Evolutionary conservation across 2,113 vertebrate genomes (phyloP).

Genomic region (Triplophysa siluroides): DNA sequence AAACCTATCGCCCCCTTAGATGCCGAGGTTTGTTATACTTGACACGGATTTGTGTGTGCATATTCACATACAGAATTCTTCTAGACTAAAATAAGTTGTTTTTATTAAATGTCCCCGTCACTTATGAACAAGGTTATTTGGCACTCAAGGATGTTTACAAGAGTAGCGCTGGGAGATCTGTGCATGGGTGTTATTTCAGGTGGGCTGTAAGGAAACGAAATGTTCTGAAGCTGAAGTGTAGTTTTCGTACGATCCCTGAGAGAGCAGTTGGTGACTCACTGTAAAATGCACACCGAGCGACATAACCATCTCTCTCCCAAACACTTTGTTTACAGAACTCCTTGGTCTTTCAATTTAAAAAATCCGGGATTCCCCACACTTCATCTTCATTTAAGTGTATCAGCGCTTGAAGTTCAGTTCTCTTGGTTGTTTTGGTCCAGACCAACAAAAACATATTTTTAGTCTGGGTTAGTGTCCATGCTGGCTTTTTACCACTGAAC

Average conservation of each 20-base stretch:
- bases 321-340: conserved; percentile 20
- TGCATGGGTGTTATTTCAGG: conserved; percentile 28
- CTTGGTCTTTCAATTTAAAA: neutral
- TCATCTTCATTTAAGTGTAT: neutral
- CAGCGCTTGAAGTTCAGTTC: too few relatives aligned
- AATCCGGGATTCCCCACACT: conserved; percentile 1
- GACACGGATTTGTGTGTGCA: neutral
- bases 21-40: neutral
- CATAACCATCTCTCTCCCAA: conserved; percentile 13
- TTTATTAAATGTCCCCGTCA: conserved; percentile 14
- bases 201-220: conserved; percentile 41
- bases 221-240: conserved; percentile 35
- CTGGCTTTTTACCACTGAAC: too few relatives aligned
- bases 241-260: conserved; percentile 33
- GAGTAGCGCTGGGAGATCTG: conserved; percentile 16
- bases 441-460: too few relatives aligned
- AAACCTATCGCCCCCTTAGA: neutral
- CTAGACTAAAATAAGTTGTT: neutral
- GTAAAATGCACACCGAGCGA: conserved; percentile 30
- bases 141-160: conserved; percentile 11
- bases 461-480: too few relatives aligned
- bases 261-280: conserved; percentile 39
- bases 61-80: neutral
- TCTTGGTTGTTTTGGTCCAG: too few relatives aligned
- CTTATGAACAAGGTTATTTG: conserved; percentile 11